Evolutionary conservation across 1,140 invertebrate species (phyloP), one percentile per base, ranked within the genome.

Genomic region (Nasonia vitripennis): DNA sequence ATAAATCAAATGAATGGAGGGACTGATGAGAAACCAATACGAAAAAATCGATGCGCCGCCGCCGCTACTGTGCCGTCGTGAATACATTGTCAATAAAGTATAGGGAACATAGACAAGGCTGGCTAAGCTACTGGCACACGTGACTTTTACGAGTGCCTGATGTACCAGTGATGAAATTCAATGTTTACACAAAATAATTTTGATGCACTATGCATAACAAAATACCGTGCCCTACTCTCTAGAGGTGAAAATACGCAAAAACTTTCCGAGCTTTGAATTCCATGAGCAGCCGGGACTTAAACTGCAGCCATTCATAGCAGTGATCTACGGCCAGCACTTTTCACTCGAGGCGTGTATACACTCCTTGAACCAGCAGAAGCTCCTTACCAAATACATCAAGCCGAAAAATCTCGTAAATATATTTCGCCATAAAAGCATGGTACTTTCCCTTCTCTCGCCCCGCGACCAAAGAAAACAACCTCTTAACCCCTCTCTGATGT

Each of bases 1-100:
- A 75, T 75, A 83, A 83, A 83, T 62, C 71, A 75, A 83, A 74
- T 83, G 27, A 75, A 83, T 75, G 27, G 71, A 75, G 37, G 17
- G 31, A 83, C 48, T 83, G 81, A 83, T 83, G 71, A 75, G 51
- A 83, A 83, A 83, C 81, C 81, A 62, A 83, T 74, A 83, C 81
- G 74, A 48, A 73, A 73, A 81, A 81, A 81, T 81, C 80, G 27
- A 81, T 81, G 41, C 62, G 12, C 10, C 6, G 9, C n/a, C 62
- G 62, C 14, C 5, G 5, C 34, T 17, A 12, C 23, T 31, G 10
- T 71, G 9, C 23, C 10, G 6, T 31, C 23, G 31, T 31, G 68
- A 34, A 71, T 71, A 27, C 27, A 71, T 34, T 45, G 23, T 17
- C 70, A 71, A 71, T 71, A 71, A 71, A 27, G 27, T 62, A 37